Evolutionary conservation across 1,140 invertebrate genomes (phyloP), one percentile per base, ranked within the genome.

Genomic region (Phthorimaea operculella): DNA sequence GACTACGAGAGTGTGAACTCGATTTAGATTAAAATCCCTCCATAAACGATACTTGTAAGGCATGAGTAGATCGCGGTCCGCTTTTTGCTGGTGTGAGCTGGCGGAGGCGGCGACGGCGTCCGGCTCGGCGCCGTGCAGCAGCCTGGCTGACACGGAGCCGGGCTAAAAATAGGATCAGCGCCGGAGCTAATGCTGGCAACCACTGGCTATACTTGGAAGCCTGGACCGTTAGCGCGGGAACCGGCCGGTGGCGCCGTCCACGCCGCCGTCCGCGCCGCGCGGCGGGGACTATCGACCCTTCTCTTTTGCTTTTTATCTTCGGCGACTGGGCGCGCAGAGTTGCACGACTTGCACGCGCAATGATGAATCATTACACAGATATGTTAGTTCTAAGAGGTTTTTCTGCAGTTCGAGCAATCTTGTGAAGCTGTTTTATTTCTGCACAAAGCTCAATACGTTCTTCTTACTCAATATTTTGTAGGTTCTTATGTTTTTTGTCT

Each of bases 191-290:
- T 70, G 68, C 63, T 66, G 64, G 71, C 68, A 74, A 74, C 72
- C 67, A 65, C 62, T 66, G 64, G 72, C 66, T 74, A 70, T 75
- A 74, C 72, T 78, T 73, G 74, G 69, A 79, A 77, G 68, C 64
- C 62, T 62, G 51, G 33, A 74, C 74, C 74, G 74, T 76, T 77
- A 77, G 57, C 66, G 68, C 39, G 74, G 69, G 70, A 78, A 72
- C 72, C 70, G 66, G 72, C 68, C 59, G 58, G 34, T 65, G 70
- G 76, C 76, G 76, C 70, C 68, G 52, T 55, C 59, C 63, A 60
- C 60, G 63, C 18, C 9, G 18, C 7, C 7, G 47, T 15, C n/a
- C 8, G 10, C 42, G 45, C 68, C 58, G 48, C 64, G 70, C 21
- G 62, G 51, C 45, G 63, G 54, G 61, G 68, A 68, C 62, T 72